Conservation (phyloP, 2,888 invertebrate species). For the Archaeoteleia sp. region DNA sequence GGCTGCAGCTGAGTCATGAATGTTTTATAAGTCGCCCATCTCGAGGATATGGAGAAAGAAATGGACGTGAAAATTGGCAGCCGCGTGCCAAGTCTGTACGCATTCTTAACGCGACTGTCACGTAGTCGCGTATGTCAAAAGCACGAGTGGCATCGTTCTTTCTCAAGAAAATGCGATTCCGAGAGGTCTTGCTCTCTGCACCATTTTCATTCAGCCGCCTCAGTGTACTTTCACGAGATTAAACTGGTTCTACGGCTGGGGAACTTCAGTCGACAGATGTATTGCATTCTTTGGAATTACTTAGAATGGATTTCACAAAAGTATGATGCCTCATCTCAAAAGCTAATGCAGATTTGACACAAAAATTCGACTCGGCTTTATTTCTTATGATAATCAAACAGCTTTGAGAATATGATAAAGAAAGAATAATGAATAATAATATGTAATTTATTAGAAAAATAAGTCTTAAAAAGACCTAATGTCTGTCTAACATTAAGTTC, state of each 20-base stretch:
- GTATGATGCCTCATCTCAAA: not conserved
- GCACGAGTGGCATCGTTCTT: constrained; percentile 33
- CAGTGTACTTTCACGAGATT: constrained; percentile 41
- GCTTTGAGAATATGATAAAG: too few relatives aligned
- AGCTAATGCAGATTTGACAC: too few relatives aligned
- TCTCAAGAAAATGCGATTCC: constrained; percentile 37
- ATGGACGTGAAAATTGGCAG: constrained; percentile 27
- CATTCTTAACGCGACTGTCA: constrained; percentile 33
- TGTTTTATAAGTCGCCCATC: constrained; percentile 2
- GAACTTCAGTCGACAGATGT: constrained; percentile 26
- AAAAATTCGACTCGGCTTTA: too few relatives aligned
- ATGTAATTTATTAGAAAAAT: too few relatives aligned
- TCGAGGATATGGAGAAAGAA: constrained; percentile 4
- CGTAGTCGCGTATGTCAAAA: constrained; percentile 33
- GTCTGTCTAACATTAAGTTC: too few relatives aligned
- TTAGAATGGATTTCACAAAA: constrained; percentile 21
- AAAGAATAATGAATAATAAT: too few relatives aligned
- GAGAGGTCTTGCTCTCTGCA: constrained; percentile 35
- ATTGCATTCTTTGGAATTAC: constrained; percentile 34
- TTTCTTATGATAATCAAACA: too few relatives aligned
- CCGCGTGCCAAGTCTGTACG: constrained; percentile 13
- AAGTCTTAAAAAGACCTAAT: too few relatives aligned
- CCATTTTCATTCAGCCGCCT: constrained; percentile 43
- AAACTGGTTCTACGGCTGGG: constrained; percentile 38
- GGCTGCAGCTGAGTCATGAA: not conserved